Conservation (phyloP, 2,888 invertebrate species). For the Embidobia sp. region DNA sequence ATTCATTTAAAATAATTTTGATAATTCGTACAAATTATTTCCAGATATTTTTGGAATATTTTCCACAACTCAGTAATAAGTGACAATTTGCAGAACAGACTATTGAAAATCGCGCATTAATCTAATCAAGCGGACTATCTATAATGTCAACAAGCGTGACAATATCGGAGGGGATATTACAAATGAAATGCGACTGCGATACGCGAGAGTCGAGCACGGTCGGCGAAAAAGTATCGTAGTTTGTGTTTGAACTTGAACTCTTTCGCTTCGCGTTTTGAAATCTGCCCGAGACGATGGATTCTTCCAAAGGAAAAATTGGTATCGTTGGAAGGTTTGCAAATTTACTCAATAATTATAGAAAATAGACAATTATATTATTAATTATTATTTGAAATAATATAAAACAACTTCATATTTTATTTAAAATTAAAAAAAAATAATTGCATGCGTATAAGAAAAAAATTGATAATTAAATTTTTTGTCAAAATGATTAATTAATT, state of each 20-base stretch:
- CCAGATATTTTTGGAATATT: no score
- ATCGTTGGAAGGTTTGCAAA: conserved; percentile 90
- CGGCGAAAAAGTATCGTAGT: conserved; percentile 23
- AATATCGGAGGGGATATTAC: conserved; percentile 18
- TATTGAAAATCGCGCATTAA: not conserved
- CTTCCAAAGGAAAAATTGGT: conserved; percentile 86
- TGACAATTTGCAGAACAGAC: no score
- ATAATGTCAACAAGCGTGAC: conserved; percentile 2
- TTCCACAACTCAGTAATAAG: no score
- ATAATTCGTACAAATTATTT: no score
- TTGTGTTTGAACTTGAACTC: not conserved
- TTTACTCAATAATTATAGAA: no score
- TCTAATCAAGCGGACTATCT: no score
- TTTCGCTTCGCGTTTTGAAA: not conserved
- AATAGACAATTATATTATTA: not conserved
- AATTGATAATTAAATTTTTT: no score
- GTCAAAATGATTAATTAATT: no score
- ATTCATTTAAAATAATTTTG: no score
- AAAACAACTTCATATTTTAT: no score
- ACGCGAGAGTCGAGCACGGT: not conserved
- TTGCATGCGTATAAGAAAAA: no score
- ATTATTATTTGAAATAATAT: not conserved
- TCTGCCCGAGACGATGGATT: conserved; percentile 68
- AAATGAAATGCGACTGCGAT: conserved; percentile 9
- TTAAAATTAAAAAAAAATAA: no score